Conservation (phyloP, 1,140 invertebrate genomes). For the Coboldia fuscipes region DNA sequence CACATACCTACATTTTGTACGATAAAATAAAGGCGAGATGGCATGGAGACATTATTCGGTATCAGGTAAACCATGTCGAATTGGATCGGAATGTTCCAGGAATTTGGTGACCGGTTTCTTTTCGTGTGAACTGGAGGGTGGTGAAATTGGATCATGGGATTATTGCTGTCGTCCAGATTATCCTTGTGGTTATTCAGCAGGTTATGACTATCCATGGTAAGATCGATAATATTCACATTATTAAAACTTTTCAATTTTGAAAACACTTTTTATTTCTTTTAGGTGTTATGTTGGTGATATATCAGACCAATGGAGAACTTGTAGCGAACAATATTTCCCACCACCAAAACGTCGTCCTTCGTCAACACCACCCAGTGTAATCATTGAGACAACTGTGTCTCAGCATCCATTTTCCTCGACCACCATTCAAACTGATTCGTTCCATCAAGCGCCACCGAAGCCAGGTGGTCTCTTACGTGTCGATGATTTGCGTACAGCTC, state of each 20-base stretch:
- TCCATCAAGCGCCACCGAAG: slow-evolving; percentile 21
- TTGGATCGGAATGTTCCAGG: slow-evolving; percentile 40
- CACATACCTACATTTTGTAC: too few species aligned
- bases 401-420: slow-evolving; percentile 10
- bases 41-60: slow-evolving; percentile 55
- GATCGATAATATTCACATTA: slow-evolving; percentile 5
- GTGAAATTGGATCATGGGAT: slow-evolving; percentile 47
- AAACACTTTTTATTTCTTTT: neutral
- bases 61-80: slow-evolving; percentile 50
- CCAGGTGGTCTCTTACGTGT: slow-evolving; percentile 25
- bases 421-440: slow-evolving; percentile 12
- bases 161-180: slow-evolving; percentile 61
- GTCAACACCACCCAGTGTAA: slow-evolving; percentile 9
- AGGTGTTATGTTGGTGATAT: slow-evolving; percentile 59
- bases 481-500: slow-evolving; percentile 20
- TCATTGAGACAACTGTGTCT: too few species aligned
- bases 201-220: slow-evolving; percentile 54
- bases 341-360: slow-evolving; percentile 5
- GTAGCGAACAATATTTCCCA: slow-evolving; percentile 57
- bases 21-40: slow-evolving; percentile 12
- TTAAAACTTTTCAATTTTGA: neutral
- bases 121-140: slow-evolving; percentile 51
- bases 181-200: slow-evolving; percentile 57
- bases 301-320: slow-evolving; percentile 58
- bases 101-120: slow-evolving; percentile 53